Evolutionary conservation across 2,113 vertebrate genomes (phyloP).

Genomic region (Myrmophylax atrothorax): DNA sequence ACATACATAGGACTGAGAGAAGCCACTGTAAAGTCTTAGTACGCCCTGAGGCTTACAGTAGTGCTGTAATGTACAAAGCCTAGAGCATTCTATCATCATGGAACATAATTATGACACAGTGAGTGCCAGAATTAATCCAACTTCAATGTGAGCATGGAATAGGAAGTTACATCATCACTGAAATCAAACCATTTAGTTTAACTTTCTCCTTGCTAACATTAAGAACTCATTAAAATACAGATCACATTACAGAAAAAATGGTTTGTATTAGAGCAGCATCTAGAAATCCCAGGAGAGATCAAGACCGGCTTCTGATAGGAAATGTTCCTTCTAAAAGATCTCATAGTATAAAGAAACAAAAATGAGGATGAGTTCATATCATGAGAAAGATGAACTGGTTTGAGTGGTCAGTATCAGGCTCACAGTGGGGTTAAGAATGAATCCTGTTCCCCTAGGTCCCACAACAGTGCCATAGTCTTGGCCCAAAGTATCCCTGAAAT

Average conservation of each 20-base stretch:
- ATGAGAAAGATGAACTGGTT: background rate
- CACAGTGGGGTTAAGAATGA: background rate
- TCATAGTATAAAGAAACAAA: background rate
- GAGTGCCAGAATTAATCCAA: conserved; percentile 3
- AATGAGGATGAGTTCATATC: background rate
- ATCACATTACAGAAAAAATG: background rate
- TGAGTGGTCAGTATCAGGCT: background rate
- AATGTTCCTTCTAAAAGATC: background rate
- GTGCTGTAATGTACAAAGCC: background rate
- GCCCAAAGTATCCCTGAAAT: background rate
- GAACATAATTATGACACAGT: background rate
- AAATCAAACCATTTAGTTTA: background rate
- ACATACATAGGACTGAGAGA: background rate
- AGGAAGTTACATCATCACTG: background rate
- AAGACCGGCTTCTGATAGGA: background rate
- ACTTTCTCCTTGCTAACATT: background rate
- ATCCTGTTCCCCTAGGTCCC: background rate
- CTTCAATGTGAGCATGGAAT: background rate
- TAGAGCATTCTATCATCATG: background rate
- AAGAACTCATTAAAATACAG: background rate
- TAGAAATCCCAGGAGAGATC: background rate
- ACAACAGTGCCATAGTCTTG: background rate
- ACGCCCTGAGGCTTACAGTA: background rate
- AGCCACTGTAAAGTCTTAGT: background rate
- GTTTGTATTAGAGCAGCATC: background rate